Conservation (phyloP, 2,797 vertebrate genomes). For the Artibeus jamaicensis region DNA sequence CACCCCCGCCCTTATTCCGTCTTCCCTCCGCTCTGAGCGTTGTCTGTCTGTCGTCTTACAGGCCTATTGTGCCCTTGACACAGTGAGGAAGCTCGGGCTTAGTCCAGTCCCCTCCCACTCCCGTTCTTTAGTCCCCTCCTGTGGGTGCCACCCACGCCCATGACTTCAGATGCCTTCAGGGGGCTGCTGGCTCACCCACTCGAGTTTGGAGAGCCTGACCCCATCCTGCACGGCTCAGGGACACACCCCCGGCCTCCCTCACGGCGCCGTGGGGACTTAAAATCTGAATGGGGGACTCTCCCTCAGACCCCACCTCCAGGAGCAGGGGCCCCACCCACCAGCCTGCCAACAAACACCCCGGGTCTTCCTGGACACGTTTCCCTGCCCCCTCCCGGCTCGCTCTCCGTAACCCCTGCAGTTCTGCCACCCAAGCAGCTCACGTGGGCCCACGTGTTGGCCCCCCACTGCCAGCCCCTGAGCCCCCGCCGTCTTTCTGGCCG, state of each 20-base stretch:
- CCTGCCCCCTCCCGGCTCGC: too few species aligned
- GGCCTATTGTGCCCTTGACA: neutral
- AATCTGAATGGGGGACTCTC: neutral
- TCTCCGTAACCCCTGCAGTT: neutral
- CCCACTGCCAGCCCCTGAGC: too few species aligned
- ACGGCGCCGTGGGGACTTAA: neutral
- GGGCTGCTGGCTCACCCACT: neutral
- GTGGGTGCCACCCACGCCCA: neutral
- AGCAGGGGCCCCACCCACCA: neutral
- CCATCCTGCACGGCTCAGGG: neutral
- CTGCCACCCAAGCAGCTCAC: neutral
- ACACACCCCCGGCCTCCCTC: neutral
- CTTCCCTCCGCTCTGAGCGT: neutral
- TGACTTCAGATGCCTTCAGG: neutral
- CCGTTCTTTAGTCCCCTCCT: neutral
- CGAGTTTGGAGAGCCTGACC: neutral
- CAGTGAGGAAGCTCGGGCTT: neutral
- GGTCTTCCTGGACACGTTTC: neutral
- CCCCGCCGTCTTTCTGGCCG: neutral
- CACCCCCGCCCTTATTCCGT: neutral
- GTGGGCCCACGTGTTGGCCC: neutral
- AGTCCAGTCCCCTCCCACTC: neutral
- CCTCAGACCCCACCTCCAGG: neutral
- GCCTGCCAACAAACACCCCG: neutral
- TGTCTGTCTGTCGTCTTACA: neutral